Conservation (phyloP, 2,888 invertebrate genomes). For the Furcula furcula region DNA sequence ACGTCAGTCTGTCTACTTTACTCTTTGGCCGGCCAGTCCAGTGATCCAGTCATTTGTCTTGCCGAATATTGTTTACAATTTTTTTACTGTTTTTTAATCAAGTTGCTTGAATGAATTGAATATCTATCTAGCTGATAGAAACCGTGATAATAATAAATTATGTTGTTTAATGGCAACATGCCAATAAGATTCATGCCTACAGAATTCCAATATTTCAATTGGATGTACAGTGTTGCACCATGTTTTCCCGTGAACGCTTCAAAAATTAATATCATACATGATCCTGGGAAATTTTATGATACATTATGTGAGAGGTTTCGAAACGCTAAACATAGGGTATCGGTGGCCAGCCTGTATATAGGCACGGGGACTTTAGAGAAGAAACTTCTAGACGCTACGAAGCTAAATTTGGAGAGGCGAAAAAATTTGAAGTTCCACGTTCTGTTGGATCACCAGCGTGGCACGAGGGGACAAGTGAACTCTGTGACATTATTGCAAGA, state of each 20-base stretch:
- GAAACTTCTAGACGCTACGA: constrained; percentile 86
- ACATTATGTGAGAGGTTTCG: constrained; percentile 85
- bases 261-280: constrained; percentile 87
- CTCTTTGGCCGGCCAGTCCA: no score
- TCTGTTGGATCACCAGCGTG: constrained; percentile 93
- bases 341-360: constrained; percentile 94
- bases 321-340: constrained; percentile 86
- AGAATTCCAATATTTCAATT: constrained; percentile 80
- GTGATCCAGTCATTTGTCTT: no score
- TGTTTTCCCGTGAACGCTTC: constrained; percentile 86
- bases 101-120: no score
- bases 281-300: constrained; percentile 90
- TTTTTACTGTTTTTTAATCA: no score
- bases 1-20: background rate
- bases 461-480: constrained; percentile 89
- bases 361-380: constrained; percentile 94
- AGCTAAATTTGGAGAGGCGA: constrained; percentile 79
- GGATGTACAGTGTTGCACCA: constrained; percentile 84
- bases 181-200: constrained; percentile 60
- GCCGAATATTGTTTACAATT: no score
- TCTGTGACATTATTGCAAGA: constrained; percentile 91
- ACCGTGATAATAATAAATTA: constrained; percentile 9
- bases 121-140: background rate
- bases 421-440: constrained; percentile 86
- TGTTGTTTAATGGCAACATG: constrained; percentile 52